Base-by-base conservation (phyloP, 1,140 invertebrate genomes). In the Halyomorpha halys region DNA sequence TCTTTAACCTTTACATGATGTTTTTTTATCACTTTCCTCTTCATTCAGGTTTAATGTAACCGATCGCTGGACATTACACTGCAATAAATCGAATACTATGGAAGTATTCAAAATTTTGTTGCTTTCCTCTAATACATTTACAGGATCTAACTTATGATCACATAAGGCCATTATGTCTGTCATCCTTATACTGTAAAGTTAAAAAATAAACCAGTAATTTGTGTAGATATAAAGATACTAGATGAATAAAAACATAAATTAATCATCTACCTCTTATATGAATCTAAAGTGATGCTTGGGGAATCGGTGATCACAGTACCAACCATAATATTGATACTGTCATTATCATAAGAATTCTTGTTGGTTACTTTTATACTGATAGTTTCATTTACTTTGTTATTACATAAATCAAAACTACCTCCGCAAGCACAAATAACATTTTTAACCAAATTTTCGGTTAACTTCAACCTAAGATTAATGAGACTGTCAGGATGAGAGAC, bases 61-160 rank as follows among this genome's bases (percentile, higher is more conserved):
- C 19, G 47, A 25, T 53, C 53, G 27, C 11, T 39, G 25, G 8
- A 65, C n/a, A 65, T 18, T 61, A 44, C 47, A 23, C 16, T 61
- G 44, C 8, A 61, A 16, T 13, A 65, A 44, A 44, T 65, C 64
- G 54, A 60, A 65, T 25, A 34, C 13, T 21, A 65, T 56, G 44
- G 59, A 3, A 13, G 45, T 23, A n/a, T 61, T n/a, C 1, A 65
- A 16, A 13, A 65, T 23, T 25, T 65, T 56, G 14, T 65, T 30
- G 4, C 47, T 44, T 53, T 23, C 23, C 34, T 51, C 47, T 16
- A 45, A 16, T n/a, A 11, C 3, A 23, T 15, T 15, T 53, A 27
- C 61, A 6, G 4, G 23, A 16, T 65, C 59, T 34, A 65, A 60
- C 27, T 65, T 65, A 44, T 65, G 49, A n/a, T 61, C 59, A 45